These are phyloP conservation scores for Gambusia yucatana DNA, from an alignment of 2,797 vertebrate species.

Conservation along the genomic window DNA sequence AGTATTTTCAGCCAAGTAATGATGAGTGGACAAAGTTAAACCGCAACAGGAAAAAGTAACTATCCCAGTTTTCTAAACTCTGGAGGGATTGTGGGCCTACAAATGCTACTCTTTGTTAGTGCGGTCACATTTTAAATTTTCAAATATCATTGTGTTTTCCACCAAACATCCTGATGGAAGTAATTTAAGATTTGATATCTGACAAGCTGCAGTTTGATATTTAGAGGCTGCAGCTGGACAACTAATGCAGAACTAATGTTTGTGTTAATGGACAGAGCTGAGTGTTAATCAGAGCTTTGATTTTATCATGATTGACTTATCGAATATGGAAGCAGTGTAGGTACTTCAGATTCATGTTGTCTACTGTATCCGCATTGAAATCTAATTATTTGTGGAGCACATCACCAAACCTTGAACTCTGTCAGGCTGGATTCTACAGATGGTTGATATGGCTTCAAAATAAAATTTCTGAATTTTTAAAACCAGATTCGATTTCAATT, in stretches of 20 bases:
- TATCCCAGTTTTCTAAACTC: neutral
- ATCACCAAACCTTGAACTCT: neutral
- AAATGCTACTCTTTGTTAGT: neutral
- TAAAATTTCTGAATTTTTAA: no score
- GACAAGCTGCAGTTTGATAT: constrained; percentile 6
- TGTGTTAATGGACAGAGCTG: neutral
- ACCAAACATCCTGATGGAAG: neutral
- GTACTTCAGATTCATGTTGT: neutral
- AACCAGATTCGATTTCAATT: no score
- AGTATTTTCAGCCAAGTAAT: neutral
- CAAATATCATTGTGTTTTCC: constrained; percentile 3
- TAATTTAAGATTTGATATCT: constrained; percentile 3
- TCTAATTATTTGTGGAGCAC: neutral
- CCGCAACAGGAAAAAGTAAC: neutral
- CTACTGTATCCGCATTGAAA: neutral
- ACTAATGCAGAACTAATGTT: neutral
- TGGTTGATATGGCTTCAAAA: no score
- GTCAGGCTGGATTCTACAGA: neutral
- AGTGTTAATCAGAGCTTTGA: neutral
- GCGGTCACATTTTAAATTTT: neutral
- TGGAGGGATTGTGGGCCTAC: neutral
- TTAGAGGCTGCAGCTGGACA: neutral
- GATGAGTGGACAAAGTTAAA: neutral
- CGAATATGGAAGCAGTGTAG: neutral
- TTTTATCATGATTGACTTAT: neutral